Evolutionary conservation across 2,888 invertebrate species (phyloP), one percentile per base, ranked within the genome.

Genomic region (Rhingia rostrata): DNA sequence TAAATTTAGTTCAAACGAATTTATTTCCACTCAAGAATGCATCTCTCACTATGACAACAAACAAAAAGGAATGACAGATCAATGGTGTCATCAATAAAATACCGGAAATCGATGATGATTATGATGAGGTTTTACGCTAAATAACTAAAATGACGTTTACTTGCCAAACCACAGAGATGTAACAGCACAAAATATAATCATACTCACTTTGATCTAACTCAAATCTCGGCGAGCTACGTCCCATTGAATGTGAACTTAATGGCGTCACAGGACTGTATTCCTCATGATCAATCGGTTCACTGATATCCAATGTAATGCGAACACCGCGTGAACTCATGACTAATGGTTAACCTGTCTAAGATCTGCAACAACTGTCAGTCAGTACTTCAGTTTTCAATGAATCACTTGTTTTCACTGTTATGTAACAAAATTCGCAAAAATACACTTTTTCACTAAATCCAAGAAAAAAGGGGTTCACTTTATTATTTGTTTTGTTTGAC

Each of bases 321-420:
- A 87, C 86, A 70, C 88, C 88, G 22, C 88, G 88, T 47, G 87
- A 80, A 84, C 88, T 88, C 88, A 88, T 88, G 61, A 12, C 61
- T 33, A 4, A 37, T 60, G 1, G 43, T 32, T 5, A n/a, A 14
- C 9, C 7, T 4, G 37, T 53, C 14, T 35, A 9, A 35, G 22
- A 2, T 1, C 10, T 32, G 43, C 6, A 37, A 41, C 9, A 35
- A 61, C 35, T 9, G 33, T 72, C 35, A 51, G 33, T 14, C 4
- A 22, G 22, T 22, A 22, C 1, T 22, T 22, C 22, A 22, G 22
- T 9, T 41, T 64, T 56, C 4, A 12, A 49, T 47, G 53, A 77
- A 39, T 75, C 60, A 60, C 70, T 5, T 30, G 22, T 47, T 70
- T 56, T 39, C 32, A 49, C 6, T 12, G 0, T 49, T 49, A 49